Base-by-base conservation (phyloP, 1,140 invertebrate species). In the Drosophila setifemur region DNA sequence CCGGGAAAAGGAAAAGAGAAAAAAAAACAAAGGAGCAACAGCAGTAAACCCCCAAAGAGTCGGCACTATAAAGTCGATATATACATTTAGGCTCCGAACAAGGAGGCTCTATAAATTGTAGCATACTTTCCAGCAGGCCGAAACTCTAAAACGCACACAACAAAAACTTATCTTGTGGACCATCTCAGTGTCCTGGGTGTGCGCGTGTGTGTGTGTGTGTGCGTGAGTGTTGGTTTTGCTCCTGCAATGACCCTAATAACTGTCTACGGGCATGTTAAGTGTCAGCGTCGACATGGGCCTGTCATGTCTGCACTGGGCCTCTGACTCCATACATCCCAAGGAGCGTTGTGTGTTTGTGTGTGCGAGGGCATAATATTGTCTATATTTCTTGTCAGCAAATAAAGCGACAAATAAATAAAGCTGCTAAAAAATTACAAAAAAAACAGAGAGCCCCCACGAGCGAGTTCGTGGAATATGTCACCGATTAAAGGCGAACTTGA, bases 241-340 rank as follows among this genome's bases (percentile, higher is more conserved):
- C 39, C 67, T 71, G 67, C 67, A 71, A 71, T 70, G 67, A 85
- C 79, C 79, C 79, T 85, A 85, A 85, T 85, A 85, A 85, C 79
- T 85, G 79, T 85, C 79, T 85, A 86, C 75, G 81, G 81, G 75
- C 79, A 85, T 85, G 79, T 85, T 85, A 85, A 86, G 81, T 85
- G 81, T 85, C 81, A 86, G 81, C 81, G 71, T 53, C 81, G 81
- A 85, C 79, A 85, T 86, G 78, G 60, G 63, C 66, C 73, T 82
- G 78, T 82, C 77, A 82, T 82, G 73, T 73, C 55, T 71, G 66
- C 53, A 58, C 55, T 63, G 60, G 60, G 57, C 54, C 67, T 72
- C 47, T 52, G 37, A 18, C 54, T 25, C 54, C 44, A 12, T 54
- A 37, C 53, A 31, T 58, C 23, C 28, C 33, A 12, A 37, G 12